Evolutionary conservation across 2,113 vertebrate species (phyloP).

Genomic region (Oncorhynchus keta): DNA sequence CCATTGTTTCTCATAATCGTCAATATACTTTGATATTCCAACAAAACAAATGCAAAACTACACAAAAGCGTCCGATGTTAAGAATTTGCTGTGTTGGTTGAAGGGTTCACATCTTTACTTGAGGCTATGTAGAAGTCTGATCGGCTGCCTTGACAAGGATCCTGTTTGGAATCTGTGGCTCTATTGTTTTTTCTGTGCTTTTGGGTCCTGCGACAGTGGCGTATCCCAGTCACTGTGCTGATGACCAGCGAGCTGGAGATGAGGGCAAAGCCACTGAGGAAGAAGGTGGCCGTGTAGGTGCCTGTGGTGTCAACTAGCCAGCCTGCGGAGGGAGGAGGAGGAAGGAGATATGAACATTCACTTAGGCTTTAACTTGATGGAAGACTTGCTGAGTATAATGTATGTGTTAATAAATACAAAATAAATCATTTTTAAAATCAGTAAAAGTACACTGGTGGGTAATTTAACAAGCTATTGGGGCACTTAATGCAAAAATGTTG

Average conservation of each 20-base stretch:
- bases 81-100: conserved; percentile 10
- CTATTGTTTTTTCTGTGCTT: neutral
- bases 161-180: conserved; percentile 54
- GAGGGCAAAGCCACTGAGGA: conserved; percentile 87
- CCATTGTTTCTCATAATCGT: neutral
- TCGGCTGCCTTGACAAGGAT: conserved; percentile 49
- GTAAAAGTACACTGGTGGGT: too few relatives aligned
- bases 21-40: conserved; percentile 3
- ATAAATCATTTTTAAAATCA: too few relatives aligned
- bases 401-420: too few relatives aligned
- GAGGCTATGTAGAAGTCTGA: conserved; percentile 17
- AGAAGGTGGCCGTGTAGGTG: conserved; percentile 87
- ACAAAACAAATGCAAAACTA: neutral
- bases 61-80: conserved; percentile 1
- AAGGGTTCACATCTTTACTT: conserved; percentile 8
- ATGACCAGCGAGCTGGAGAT: conserved; percentile 82
- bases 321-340: conserved; percentile 65
- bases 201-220: conserved; percentile 65
- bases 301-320: conserved; percentile 90
- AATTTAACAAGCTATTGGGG: too few relatives aligned
- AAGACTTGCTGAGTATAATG: too few relatives aligned
- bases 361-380: too few relatives aligned
- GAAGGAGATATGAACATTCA: neutral
- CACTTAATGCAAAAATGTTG: too few relatives aligned
- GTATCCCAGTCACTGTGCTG: conserved; percentile 67